Percentiles rank a stretch among this genome's conserved stretches.
These are phyloP conservation scores for Cephus rjabovi DNA, from an alignment of 2,888 invertebrate genomes.

Conservation along the genomic window DNA sequence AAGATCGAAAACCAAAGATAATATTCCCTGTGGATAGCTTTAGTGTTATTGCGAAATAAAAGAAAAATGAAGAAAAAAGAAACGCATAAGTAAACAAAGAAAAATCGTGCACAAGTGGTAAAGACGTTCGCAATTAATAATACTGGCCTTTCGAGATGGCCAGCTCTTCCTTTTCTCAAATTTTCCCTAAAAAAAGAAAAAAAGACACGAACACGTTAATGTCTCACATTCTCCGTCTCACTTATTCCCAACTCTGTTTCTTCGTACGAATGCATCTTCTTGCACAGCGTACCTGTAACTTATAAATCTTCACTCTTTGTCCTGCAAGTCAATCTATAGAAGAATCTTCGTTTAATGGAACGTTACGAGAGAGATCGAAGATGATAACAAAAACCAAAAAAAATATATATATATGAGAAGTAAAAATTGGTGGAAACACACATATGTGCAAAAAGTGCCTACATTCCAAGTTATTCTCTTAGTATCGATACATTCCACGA, in stretches of 20 bases:
- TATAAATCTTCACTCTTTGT: not conserved
- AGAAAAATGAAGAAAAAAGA: not conserved
- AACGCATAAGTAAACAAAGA: not conserved
- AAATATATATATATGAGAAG: not conserved
- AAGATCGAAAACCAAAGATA: no score
- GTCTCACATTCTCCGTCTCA: not conserved
- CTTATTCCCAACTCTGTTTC: not conserved
- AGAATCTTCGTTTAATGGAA: conserved; percentile 15
- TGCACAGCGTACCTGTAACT: not conserved
- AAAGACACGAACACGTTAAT: not conserved
- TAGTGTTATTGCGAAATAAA: not conserved
- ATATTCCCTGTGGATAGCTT: not conserved
- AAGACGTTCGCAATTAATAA: conserved; percentile 2
- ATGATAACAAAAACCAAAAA: conserved; percentile 4
- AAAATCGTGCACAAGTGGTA: not conserved
- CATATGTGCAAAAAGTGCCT: conserved; percentile 50
- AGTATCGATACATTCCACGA: conserved; percentile 38
- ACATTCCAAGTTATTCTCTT: conserved; percentile 41
- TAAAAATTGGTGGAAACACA: conserved; percentile 5
- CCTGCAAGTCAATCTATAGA: conserved; percentile 9
- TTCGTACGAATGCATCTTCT: not conserved
- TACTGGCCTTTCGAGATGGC: not conserved
- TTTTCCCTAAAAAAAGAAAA: not conserved
- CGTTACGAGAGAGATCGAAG: conserved; percentile 12
- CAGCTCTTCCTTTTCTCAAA: conserved; percentile 9